phyloP scores from a whole-genome alignment of 2,113 vertebrate species.

The Upupa epops region DNA sequence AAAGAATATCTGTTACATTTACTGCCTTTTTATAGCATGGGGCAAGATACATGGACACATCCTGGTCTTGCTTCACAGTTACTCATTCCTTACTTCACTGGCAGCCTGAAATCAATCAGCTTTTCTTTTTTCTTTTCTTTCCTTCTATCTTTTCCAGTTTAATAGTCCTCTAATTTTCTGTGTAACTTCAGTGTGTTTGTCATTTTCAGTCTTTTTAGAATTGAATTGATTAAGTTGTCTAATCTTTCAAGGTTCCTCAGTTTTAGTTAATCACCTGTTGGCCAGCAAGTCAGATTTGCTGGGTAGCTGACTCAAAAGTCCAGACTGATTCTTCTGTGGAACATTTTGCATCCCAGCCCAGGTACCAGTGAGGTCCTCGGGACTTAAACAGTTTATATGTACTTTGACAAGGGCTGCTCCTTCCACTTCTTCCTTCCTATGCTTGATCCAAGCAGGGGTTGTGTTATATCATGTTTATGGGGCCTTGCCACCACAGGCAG shows the following conservation, averaged over 20 bases:
- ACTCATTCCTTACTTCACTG: neutral
- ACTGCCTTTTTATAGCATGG: neutral
- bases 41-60: neutral
- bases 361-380: neutral
- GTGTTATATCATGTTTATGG: neutral
- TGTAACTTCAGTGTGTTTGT: neutral
- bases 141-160: neutral
- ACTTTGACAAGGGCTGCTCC: neutral
- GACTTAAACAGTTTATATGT: neutral
- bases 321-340: neutral
- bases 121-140: conserved; percentile 20
- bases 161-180: conserved; percentile 8
- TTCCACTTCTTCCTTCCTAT: neutral
- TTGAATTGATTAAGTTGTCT: neutral
- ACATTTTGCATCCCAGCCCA: neutral
- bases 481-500: neutral
- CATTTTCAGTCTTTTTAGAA: neutral
- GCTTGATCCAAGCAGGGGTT: neutral
- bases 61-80: neutral
- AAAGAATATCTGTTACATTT: neutral
- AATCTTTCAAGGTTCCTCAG: neutral
- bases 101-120: neutral
- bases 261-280: neutral
- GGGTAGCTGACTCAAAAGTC: neutral
- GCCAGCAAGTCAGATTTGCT: neutral